phyloP scores from a whole-genome alignment of 2,888 invertebrate species.

The Leucophenga montana region DNA sequence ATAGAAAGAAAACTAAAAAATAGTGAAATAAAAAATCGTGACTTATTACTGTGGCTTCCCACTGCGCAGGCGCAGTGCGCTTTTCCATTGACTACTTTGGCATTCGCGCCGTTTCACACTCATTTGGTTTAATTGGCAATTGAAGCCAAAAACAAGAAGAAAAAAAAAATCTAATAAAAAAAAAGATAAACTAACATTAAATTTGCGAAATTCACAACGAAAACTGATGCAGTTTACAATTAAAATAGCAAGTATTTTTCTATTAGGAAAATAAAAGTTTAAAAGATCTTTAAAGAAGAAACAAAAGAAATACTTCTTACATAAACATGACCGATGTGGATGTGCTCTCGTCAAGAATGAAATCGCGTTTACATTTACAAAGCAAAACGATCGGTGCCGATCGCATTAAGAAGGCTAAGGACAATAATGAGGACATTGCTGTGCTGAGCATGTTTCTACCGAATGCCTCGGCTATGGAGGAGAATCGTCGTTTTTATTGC shows the following conservation, averaged over 20 bases:
- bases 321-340: constrained; percentile 78
- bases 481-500: constrained; percentile 86
- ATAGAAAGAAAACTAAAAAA: not conserved
- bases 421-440: constrained; percentile 90
- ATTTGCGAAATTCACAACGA: constrained; percentile 8
- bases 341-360: constrained; percentile 85
- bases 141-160: constrained; percentile 14
- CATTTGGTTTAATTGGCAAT: constrained; percentile 19
- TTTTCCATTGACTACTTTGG: not conserved
- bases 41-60: constrained; percentile 43
- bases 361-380: constrained; percentile 81
- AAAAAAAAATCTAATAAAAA: constrained; percentile 7
- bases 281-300: constrained; percentile 10
- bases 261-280: not conserved
- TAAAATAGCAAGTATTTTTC: not conserved
- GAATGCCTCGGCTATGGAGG: constrained; percentile 77
- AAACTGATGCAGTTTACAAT: not conserved
- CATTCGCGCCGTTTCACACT: not conserved
- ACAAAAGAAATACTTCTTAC: constrained; percentile 29
- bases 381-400: constrained; percentile 89
- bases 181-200: constrained; percentile 23
- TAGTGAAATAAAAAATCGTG: constrained; percentile 44
- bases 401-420: constrained; percentile 84
- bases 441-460: constrained; percentile 89
- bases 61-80: not conserved